phyloP scores from a whole-genome alignment of 2,113 vertebrate genomes.

The Haliaeetus leucogaster region DNA sequence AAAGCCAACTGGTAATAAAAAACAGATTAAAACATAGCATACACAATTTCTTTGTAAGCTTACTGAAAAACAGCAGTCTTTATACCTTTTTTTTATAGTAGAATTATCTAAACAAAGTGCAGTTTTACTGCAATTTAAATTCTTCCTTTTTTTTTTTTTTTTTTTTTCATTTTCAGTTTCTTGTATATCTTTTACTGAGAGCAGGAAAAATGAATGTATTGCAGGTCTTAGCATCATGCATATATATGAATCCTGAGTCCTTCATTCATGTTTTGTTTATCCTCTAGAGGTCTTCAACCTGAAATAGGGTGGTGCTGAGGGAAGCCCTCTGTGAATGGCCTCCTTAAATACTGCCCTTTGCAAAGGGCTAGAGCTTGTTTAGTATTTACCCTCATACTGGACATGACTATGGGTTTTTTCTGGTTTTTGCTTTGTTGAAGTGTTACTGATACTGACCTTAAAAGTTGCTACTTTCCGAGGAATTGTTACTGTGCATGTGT shows the following conservation, averaged over 20 bases:
- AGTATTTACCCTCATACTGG: not conserved
- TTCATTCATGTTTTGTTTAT: not conserved
- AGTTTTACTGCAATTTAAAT: not conserved
- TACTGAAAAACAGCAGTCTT: not conserved
- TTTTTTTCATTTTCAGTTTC: not conserved
- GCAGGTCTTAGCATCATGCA: not conserved
- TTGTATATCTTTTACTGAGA: not conserved
- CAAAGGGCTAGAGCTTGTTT: not conserved
- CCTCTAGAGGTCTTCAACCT: not conserved
- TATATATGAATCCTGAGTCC: not conserved
- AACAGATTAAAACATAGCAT: not conserved
- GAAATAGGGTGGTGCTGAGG: not conserved
- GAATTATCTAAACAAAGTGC: not conserved
- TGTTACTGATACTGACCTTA: not conserved
- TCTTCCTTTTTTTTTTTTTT: not conserved
- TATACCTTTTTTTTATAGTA: not conserved
- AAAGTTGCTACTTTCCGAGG: not conserved
- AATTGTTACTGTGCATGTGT: not conserved
- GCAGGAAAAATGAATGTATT: not conserved
- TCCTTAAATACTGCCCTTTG: not conserved
- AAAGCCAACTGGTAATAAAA: not conserved
- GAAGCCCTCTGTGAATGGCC: not conserved
- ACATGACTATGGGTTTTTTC: not conserved
- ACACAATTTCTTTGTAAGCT: not conserved
- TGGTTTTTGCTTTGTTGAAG: not conserved